Evolutionary conservation across 2,113 vertebrate species (phyloP).

Genomic region (Caretta caretta): DNA sequence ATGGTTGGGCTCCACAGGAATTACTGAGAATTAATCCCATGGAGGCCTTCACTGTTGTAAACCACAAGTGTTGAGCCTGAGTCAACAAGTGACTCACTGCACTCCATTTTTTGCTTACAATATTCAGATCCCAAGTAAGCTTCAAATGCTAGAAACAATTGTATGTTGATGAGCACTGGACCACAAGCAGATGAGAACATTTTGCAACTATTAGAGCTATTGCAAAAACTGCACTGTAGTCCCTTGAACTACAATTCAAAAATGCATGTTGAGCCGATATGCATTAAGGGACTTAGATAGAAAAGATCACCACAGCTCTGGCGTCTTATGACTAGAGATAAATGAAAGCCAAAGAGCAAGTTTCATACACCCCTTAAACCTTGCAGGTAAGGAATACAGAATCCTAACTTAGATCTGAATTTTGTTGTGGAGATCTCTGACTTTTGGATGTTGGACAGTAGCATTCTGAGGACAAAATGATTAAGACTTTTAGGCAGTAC

Average conservation of each 20-base stretch:
- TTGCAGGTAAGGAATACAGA: neutral
- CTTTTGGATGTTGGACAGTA: constrained; percentile 7
- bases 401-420: neutral
- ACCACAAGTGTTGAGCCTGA: neutral
- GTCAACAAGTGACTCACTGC: neutral
- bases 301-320: neutral
- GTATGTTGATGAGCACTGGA: neutral
- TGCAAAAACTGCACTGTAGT: neutral
- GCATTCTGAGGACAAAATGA: neutral
- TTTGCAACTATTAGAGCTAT: neutral
- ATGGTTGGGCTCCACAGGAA: neutral
- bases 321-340: neutral
- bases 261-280: neutral
- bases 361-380: neutral
- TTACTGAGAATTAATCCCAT: neutral
- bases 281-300: neutral
- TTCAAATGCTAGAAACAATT: neutral
- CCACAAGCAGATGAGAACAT: neutral
- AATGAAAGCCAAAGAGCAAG: neutral
- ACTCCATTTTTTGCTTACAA: neutral
- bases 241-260: neutral
- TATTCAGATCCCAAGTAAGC: neutral
- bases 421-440: neutral
- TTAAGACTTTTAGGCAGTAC: neutral
- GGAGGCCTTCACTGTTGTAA: neutral